These are phyloP conservation scores for Bruchidius siliquastri DNA, from an alignment of 2,888 invertebrate species.

Conservation along the genomic window DNA sequence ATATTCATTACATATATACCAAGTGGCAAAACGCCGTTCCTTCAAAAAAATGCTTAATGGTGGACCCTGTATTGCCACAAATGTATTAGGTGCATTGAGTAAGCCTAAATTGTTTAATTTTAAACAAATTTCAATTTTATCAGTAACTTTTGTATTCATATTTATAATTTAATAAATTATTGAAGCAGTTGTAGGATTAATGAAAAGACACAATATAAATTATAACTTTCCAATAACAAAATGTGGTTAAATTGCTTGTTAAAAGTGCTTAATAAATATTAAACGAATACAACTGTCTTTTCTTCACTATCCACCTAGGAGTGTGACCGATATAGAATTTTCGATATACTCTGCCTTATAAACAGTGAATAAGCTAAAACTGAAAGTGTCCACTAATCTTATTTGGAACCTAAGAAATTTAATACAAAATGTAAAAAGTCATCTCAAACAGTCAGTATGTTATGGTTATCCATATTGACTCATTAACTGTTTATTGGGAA, in stretches of 20 bases:
- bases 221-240: slow-evolving; percentile 34
- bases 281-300: slow-evolving; percentile 16
- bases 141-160: slow-evolving; percentile 15
- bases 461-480: no score
- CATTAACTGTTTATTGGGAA: no score
- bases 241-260: slow-evolving; percentile 40
- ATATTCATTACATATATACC: no score
- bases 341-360: no score
- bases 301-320: no score
- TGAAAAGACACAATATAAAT: slow-evolving; percentile 15
- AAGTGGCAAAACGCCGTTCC: no score
- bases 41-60: background rate
- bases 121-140: background rate
- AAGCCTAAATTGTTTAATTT: slow-evolving; percentile 1
- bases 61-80: background rate
- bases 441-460: no score
- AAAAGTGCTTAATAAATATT: slow-evolving; percentile 43
- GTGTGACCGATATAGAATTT: no score
- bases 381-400: no score
- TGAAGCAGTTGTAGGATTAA: slow-evolving; percentile 22
- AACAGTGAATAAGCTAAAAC: no score
- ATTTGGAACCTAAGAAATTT: no score
- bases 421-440: no score
- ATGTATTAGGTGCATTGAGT: background rate
- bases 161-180: slow-evolving; percentile 15